These are phyloP conservation scores for Vesta saturnalis DNA, from an alignment of 2,888 invertebrate genomes.

Conservation along the genomic window DNA sequence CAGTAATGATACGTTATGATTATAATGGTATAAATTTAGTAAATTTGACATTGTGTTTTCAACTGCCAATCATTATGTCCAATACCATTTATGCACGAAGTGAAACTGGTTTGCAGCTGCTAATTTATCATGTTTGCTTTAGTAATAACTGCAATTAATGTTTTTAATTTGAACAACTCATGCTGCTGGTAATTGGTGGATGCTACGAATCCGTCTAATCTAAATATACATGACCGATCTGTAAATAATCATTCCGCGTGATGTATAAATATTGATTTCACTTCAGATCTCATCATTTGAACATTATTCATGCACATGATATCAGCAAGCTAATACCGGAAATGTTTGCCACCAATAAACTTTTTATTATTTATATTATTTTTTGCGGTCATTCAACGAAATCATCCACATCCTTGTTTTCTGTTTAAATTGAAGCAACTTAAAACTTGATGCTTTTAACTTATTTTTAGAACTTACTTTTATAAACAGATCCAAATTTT, in stretches of 20 bases:
- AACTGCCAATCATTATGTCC: background rate
- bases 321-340: background rate
- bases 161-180: constrained; percentile 18
- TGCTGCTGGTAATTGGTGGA: constrained; percentile 16
- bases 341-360: constrained; percentile 2
- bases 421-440: constrained; percentile 6
- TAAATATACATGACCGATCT: constrained; percentile 17
- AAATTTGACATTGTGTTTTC: background rate
- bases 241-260: background rate
- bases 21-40: background rate
- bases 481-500: background rate
- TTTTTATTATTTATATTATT: constrained; percentile 5
- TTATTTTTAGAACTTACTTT: constrained; percentile 7
- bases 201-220: constrained; percentile 20
- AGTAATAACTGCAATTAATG: constrained; percentile 5
- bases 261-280: background rate
- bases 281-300: background rate
- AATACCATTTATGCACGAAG: background rate
- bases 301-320: constrained; percentile 6
- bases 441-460: background rate
- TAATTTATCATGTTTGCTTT: background rate
- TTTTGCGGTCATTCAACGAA: constrained; percentile 19
- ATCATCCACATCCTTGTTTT: constrained; percentile 18
- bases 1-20: background rate
- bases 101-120: constrained; percentile 15